Conservation (phyloP, 2,888 invertebrate species). For the Buathra laborator region DNA sequence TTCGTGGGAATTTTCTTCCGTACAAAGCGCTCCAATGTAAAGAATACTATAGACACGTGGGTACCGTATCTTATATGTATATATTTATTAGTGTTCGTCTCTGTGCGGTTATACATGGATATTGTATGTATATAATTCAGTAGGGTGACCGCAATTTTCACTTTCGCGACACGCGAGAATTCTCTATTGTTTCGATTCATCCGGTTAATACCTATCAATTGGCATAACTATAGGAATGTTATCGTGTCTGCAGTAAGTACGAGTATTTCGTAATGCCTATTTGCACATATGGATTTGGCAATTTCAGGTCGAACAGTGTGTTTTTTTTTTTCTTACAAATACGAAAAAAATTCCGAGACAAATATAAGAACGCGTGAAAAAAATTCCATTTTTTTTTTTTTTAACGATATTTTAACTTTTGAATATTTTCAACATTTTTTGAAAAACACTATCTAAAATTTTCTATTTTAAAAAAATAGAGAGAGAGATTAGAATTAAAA, state of each 20-base stretch:
- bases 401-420: background rate
- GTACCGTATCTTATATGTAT: too few relatives aligned
- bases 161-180: slow-evolving; percentile 67
- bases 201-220: slow-evolving; percentile 55
- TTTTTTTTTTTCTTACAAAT: too few relatives aligned
- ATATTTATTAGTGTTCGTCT: background rate
- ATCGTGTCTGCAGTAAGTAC: slow-evolving; percentile 20
- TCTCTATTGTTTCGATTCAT: slow-evolving; percentile 61
- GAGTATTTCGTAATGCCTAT: background rate
- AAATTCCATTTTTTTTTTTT: background rate
- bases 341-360: too few relatives aligned
- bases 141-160: slow-evolving; percentile 66
- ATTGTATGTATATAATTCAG: slow-evolving; percentile 33
- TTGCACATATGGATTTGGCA: slow-evolving; percentile 1
- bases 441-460: background rate
- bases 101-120: background rate
- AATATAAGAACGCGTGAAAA: background rate
- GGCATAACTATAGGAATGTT: slow-evolving; percentile 46
- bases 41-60: slow-evolving; percentile 50
- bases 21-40: slow-evolving; percentile 44
- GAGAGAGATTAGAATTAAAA: slow-evolving; percentile 12
- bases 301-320: too few relatives aligned
- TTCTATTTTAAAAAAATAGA: too few relatives aligned
- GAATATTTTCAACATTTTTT: too few relatives aligned
- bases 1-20: slow-evolving; percentile 68